These are phyloP conservation scores for Ctenodactylus gundi DNA, from an alignment of 2,113 vertebrate species.

Conservation along the genomic window DNA sequence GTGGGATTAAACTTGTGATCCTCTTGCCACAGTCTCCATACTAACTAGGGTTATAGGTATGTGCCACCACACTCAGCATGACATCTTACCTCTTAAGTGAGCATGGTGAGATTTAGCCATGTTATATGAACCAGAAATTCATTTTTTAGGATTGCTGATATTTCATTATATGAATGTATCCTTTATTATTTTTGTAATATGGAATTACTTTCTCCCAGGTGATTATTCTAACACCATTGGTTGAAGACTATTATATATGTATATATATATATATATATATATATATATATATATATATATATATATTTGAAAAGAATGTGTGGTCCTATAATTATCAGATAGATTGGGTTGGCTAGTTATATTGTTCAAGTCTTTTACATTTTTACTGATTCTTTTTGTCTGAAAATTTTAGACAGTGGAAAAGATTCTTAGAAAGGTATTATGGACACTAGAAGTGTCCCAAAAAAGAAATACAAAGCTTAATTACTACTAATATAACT, in stretches of 20 bases:
- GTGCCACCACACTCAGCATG: neutral
- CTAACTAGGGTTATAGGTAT: neutral
- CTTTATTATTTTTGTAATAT: neutral
- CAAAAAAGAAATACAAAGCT: neutral
- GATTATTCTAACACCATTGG: too few species aligned
- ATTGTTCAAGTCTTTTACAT: neutral
- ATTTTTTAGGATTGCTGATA: neutral
- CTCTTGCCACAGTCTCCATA: neutral
- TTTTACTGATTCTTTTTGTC: neutral
- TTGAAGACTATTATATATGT: too few species aligned
- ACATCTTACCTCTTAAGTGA: neutral
- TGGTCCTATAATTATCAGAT: neutral
- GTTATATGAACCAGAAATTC: neutral
- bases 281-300: too few species aligned
- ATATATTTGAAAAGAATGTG: neutral
- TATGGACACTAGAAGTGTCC: neutral
- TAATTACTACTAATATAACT: neutral
- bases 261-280: too few species aligned
- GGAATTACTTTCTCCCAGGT: too few species aligned
- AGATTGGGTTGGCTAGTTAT: neutral
- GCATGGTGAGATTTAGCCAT: neutral
- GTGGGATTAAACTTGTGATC: neutral
- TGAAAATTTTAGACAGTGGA: conserved; percentile 18
- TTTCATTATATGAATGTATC: neutral
- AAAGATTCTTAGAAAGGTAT: neutral